A percentile compares a stretch with the other conserved stretches of the same genome.
Conservation (phyloP, 2,113 vertebrate species). For the Daubentonia madagascariensis region DNA sequence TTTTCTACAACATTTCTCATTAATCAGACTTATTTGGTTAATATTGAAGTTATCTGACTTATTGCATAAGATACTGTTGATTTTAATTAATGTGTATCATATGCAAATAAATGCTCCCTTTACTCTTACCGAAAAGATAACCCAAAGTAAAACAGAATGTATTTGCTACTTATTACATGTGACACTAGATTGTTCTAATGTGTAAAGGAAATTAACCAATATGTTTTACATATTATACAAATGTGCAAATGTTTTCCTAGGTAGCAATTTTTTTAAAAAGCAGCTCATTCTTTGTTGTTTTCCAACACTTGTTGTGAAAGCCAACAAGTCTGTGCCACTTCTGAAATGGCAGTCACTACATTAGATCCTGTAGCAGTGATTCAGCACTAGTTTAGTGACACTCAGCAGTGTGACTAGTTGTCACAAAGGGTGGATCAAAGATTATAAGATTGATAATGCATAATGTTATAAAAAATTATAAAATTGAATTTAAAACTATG, state of each 20-base stretch:
- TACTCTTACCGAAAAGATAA: neutral
- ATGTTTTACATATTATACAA: neutral
- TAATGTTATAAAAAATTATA: neutral
- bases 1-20: neutral
- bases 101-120: neutral
- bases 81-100: neutral
- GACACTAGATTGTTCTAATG: neutral
- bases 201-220: neutral
- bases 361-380: neutral
- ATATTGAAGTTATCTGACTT: neutral
- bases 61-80: neutral
- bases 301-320: constrained; percentile 23
- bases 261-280: neutral
- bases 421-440: neutral
- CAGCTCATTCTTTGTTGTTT: neutral
- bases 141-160: neutral
- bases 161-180: neutral
- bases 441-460: neutral
- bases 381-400: neutral
- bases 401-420: neutral
- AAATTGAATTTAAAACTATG: constrained; percentile 16
- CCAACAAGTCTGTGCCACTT: neutral
- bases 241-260: neutral
- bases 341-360: neutral
- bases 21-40: neutral